Evolutionary conservation across 2,113 vertebrate species (phyloP).

Genomic region (Chelonoidis abingdonii): DNA sequence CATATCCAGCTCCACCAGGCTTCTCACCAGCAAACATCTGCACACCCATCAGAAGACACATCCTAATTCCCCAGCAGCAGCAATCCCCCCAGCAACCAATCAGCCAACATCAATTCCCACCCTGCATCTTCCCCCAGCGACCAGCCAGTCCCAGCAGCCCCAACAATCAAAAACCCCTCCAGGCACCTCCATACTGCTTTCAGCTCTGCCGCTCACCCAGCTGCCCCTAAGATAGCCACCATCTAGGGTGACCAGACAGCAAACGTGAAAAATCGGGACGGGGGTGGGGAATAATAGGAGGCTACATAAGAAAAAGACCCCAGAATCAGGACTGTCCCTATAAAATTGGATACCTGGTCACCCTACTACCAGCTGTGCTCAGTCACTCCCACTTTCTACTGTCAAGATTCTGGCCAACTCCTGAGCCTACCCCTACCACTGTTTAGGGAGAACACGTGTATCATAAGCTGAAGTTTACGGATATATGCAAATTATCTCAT

Average conservation of each 20-base stretch:
- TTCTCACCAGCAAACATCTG: background rate
- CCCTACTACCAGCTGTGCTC: background rate
- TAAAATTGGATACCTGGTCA: too few species aligned
- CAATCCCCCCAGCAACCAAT: background rate
- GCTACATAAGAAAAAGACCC: too few species aligned
- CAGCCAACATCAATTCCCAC: background rate
- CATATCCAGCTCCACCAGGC: background rate
- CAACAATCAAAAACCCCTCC: background rate
- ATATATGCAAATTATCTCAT: background rate
- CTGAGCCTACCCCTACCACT: background rate
- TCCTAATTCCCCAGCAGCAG: too few species aligned
- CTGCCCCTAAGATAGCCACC: background rate
- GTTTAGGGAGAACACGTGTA: background rate
- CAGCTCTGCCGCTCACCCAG: background rate
- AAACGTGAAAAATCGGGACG: too few species aligned
- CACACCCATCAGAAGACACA: background rate
- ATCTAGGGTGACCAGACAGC: background rate
- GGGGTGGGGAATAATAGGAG: too few species aligned
- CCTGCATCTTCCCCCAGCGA: too few species aligned
- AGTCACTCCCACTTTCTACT: background rate
- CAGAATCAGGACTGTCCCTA: too few species aligned
- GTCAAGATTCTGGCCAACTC: background rate
- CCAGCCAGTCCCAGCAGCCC: too few species aligned
- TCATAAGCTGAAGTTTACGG: background rate
- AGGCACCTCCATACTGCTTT: background rate